Evolutionary conservation across 2,797 vertebrate genomes (phyloP).

Genomic region (Hafferia zeledoni): DNA sequence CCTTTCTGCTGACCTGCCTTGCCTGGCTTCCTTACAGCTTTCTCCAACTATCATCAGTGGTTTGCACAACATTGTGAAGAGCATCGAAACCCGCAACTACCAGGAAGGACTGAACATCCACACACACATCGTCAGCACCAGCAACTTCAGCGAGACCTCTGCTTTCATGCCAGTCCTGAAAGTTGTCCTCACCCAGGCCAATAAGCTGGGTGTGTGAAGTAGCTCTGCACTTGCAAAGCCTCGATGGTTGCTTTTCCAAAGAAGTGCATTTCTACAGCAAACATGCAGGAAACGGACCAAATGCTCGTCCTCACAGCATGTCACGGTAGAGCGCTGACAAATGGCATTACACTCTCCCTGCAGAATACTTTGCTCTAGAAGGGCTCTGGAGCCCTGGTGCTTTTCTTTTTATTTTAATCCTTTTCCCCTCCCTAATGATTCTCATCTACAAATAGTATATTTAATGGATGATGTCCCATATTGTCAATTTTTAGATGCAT

Average conservation of each 20-base stretch:
- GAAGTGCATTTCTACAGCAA: constrained; percentile 50
- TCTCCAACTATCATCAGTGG: constrained; percentile 90
- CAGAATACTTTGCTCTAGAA: constrained; percentile 35
- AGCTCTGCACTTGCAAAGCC: neutral
- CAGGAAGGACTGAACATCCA: constrained; percentile 90
- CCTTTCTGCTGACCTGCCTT: neutral
- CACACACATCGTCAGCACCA: constrained; percentile 95
- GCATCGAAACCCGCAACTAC: constrained; percentile 89
- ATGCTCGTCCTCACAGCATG: constrained; percentile 17
- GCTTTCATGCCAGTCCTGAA: constrained; percentile 99
- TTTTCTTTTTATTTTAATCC: constrained; percentile 66
- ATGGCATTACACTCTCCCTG: constrained; percentile 45
- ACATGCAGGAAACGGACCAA: constrained; percentile 27
- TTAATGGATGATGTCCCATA: constrained; percentile 58
- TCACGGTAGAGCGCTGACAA: constrained; percentile 13
- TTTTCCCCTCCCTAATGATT: constrained; percentile 42
- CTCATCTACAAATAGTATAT: constrained; percentile 60
- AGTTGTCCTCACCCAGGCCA: constrained; percentile 96
- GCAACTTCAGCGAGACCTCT: constrained; percentile 98
- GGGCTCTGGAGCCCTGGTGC: constrained; percentile 62
- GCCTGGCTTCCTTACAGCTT: constrained; percentile 81
- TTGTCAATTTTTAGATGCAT: constrained; percentile 69
- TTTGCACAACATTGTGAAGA: constrained; percentile 91
- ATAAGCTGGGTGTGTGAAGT: constrained; percentile 88
- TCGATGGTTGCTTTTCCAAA: constrained; percentile 62